A percentile compares a stretch with the other conserved stretches of the same genome.
Conservation (phyloP, 2,797 vertebrate species). For the Eulemur mongoz region DNA sequence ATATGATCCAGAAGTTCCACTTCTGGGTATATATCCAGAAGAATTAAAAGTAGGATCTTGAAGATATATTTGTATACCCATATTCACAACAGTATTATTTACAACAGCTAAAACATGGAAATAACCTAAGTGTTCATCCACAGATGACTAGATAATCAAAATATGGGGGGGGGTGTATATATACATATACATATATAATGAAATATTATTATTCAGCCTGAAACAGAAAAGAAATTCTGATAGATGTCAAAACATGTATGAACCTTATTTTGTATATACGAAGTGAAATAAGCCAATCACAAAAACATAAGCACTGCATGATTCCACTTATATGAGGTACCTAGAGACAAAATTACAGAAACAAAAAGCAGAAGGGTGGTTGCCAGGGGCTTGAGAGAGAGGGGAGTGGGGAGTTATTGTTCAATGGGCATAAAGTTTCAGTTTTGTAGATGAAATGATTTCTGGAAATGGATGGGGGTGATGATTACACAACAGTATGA, state of each 20-base stretch:
- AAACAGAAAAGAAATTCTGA: neutral
- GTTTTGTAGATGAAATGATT: neutral
- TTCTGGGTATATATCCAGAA: neutral
- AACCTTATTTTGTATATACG: neutral
- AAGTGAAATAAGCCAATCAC: neutral
- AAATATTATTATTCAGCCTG: neutral
- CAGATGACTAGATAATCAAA: neutral
- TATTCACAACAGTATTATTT: neutral
- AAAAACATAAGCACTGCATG: neutral
- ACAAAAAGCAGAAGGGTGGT: neutral
- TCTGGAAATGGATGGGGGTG: neutral
- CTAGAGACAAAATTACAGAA: neutral
- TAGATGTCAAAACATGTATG: neutral
- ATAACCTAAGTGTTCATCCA: neutral
- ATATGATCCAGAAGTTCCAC: neutral
- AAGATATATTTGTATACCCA: neutral
- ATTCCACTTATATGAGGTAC: neutral
- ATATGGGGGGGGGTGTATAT: too few species aligned
- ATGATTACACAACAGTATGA: neutral
- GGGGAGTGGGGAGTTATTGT: neutral
- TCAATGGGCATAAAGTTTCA: neutral
- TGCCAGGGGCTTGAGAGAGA: neutral
- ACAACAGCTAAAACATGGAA: neutral
- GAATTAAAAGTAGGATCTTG: neutral
- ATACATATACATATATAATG: neutral